Percentiles rank a stretch among this genome's conserved stretches.
These are phyloP conservation scores for Dolichopus griseipennis DNA, from an alignment of 2,888 invertebrate genomes.

Conservation along the genomic window DNA sequence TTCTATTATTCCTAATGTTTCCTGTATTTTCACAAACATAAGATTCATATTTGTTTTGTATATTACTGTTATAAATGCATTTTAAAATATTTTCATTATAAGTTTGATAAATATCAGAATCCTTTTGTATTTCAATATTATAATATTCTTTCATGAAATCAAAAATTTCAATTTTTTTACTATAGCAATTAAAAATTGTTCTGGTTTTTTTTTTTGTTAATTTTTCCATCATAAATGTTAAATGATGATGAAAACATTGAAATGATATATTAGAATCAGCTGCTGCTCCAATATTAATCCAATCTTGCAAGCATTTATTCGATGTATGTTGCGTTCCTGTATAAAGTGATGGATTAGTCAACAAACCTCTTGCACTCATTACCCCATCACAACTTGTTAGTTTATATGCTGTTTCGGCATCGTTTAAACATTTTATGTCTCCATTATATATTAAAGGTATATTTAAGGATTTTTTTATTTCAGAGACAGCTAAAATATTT, in stretches of 20 bases:
- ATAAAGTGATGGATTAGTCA: slow-evolving; percentile 87
- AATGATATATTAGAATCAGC: slow-evolving; percentile 60
- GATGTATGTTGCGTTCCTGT: slow-evolving; percentile 64
- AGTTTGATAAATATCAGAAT: not conserved
- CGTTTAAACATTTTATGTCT: slow-evolving; percentile 65
- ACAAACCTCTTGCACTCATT: slow-evolving; percentile 86
- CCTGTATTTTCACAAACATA: not conserved
- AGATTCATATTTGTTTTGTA: not conserved
- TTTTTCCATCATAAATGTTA: slow-evolving; percentile 91
- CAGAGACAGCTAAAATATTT: slow-evolving; percentile 59
- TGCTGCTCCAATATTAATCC: slow-evolving; percentile 62
- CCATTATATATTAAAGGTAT: slow-evolving; percentile 92
- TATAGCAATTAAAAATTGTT: slow-evolving; percentile 67
- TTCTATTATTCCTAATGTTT: not conserved
- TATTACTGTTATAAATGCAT: not conserved
- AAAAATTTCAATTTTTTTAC: slow-evolving; percentile 58
- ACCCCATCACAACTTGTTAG: slow-evolving; percentile 68
- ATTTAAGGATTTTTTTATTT: slow-evolving; percentile 59
- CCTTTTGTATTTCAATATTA: slow-evolving; percentile 29
- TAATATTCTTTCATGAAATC: slow-evolving; percentile 58
- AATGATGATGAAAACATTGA: slow-evolving; percentile 88
- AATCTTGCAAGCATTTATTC: slow-evolving; percentile 66
- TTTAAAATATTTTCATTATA: not conserved
- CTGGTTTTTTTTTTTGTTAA: slow-evolving; percentile 63
- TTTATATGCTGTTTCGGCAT: slow-evolving; percentile 58